Evolutionary conservation across 2,113 vertebrate species (phyloP).

Genomic region (crab-eating macaque (Macaca fascicularis)): DNA sequence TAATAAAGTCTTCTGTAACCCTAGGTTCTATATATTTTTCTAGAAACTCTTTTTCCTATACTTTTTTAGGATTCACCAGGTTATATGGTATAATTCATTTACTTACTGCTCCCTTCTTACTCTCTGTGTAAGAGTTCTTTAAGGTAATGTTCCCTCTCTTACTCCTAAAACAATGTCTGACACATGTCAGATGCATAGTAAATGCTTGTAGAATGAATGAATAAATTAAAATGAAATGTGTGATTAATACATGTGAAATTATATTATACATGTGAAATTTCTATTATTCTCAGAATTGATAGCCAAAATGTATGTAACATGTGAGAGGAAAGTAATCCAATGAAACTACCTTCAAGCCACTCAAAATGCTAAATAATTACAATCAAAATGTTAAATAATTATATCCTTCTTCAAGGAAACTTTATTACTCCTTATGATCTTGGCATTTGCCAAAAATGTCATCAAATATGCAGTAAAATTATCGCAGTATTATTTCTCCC

Average conservation of each 20-base stretch:
- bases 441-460: background rate
- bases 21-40: background rate
- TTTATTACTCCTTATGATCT: background rate
- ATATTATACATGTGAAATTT: background rate
- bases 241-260: background rate
- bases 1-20: background rate
- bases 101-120: background rate
- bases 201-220: background rate
- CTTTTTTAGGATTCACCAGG: background rate
- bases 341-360: background rate
- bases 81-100: background rate
- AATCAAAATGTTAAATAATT: too few species aligned
- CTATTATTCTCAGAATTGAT: background rate
- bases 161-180: background rate
- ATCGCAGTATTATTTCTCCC: background rate
- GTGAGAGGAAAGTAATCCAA: background rate
- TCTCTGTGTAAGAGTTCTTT: background rate
- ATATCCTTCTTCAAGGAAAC: background rate
- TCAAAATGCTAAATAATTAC: background rate
- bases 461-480: background rate
- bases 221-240: background rate
- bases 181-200: background rate
- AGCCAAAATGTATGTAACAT: background rate
- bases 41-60: background rate
- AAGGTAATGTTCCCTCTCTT: background rate